phyloP scores from a whole-genome alignment of 1,140 invertebrate species.

The Ganaspis sp. region DNA sequence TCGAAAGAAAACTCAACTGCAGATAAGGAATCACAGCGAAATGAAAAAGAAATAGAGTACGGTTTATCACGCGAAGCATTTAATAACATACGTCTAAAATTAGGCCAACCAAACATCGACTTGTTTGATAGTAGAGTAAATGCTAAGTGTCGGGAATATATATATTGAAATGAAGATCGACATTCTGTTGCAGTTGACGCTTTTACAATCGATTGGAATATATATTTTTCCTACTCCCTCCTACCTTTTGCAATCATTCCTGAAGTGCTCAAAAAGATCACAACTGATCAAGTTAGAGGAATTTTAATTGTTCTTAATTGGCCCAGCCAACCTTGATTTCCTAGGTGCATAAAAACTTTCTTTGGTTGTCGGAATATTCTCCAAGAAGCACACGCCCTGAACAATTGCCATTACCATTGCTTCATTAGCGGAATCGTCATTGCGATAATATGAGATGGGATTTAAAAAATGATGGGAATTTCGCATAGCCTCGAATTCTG shows the following conservation, averaged over 20 bases:
- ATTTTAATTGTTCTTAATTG: slow-evolving; percentile 52
- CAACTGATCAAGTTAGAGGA: slow-evolving; percentile 45
- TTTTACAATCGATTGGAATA: slow-evolving; percentile 43
- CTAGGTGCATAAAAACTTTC: slow-evolving; percentile 11
- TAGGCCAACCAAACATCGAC: slow-evolving; percentile 37
- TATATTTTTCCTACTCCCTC: slow-evolving; percentile 55
- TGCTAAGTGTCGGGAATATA: slow-evolving; percentile 35
- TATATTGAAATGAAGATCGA: slow-evolving; percentile 46
- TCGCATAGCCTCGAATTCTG: neutral
- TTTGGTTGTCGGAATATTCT: neutral
- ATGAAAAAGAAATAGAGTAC: slow-evolving; percentile 38
- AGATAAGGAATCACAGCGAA: slow-evolving; percentile 38
- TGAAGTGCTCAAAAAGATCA: neutral
- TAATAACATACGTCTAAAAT: slow-evolving; percentile 15
- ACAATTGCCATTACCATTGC: neutral
- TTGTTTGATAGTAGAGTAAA: slow-evolving; percentile 41
- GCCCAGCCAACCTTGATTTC: slow-evolving; percentile 45
- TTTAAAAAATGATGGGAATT: slow-evolving; percentile 29
- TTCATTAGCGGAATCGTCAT: neutral
- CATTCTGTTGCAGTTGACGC: slow-evolving; percentile 38
- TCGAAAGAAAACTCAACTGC: slow-evolving; percentile 40
- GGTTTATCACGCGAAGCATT: slow-evolving; percentile 31
- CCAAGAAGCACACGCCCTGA: neutral
- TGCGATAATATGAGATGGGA: slow-evolving; percentile 1
- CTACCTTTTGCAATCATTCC: slow-evolving; percentile 50